These are phyloP conservation scores for Bubo bubo DNA, from an alignment of 2,113 vertebrate genomes.

Conservation along the genomic window DNA sequence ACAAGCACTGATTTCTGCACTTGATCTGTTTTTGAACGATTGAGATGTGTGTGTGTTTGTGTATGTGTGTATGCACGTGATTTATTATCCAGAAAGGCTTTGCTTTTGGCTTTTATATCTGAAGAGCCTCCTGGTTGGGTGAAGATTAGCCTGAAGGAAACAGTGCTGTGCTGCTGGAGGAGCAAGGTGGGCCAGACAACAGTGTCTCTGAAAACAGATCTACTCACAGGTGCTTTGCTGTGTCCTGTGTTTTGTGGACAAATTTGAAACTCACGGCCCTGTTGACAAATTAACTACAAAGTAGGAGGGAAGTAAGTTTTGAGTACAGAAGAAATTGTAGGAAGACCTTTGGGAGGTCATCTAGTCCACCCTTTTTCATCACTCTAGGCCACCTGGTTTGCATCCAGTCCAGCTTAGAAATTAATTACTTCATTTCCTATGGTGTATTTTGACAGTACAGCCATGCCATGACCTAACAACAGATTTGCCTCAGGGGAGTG, in stretches of 20 bases:
- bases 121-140: background rate
- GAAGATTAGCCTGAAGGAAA: background rate
- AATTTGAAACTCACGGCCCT: background rate
- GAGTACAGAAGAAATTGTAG: background rate
- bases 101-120: background rate
- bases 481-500: background rate
- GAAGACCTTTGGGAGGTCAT: background rate
- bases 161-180: background rate
- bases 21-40: background rate
- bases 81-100: background rate
- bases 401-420: background rate
- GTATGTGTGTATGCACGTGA: accelerated
- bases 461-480: background rate
- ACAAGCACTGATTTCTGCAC: slow-evolving; percentile 14
- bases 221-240: background rate
- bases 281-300: background rate
- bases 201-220: background rate
- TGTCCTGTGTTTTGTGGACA: background rate
- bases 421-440: background rate
- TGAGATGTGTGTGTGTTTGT: background rate
- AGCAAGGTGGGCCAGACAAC: background rate
- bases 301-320: background rate
- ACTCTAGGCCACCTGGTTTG: background rate
- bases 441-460: background rate
- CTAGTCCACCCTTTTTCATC: background rate